Evolutionary conservation across 2,113 vertebrate genomes (phyloP).

Genomic region (Nycticryphes semicollaris): DNA sequence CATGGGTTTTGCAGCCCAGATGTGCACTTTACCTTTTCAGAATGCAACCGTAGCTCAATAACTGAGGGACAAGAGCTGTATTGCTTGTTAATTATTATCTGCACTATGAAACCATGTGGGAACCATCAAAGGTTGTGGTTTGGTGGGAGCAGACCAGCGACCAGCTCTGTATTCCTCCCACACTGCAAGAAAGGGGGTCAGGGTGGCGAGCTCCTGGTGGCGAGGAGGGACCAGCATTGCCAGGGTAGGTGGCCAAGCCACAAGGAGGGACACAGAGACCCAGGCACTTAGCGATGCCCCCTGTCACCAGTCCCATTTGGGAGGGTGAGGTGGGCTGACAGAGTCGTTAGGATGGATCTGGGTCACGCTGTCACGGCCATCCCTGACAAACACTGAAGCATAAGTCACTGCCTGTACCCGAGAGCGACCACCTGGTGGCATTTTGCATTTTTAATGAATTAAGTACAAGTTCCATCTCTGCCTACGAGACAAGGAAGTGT

Average conservation of each 20-base stretch:
- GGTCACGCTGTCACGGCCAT: background rate
- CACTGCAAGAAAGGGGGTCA: fast-evolving
- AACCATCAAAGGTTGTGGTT: background rate
- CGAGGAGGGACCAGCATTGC: background rate
- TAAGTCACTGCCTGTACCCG: background rate
- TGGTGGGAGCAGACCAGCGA: background rate
- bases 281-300: background rate
- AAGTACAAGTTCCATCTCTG: background rate
- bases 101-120: background rate
- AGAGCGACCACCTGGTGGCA: background rate
- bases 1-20: background rate
- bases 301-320: background rate
- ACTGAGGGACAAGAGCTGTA: fast-evolving
- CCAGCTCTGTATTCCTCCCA: background rate
- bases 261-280: background rate
- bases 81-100: background rate
- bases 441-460: background rate
- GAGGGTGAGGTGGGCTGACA: background rate
- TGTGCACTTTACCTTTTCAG: background rate
- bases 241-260: fast-evolving
- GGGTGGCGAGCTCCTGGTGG: fast-evolving
- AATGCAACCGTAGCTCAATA: fast-evolving
- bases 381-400: fast-evolving
- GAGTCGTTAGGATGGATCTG: background rate
- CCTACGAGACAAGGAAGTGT: background rate